phyloP scores from a whole-genome alignment of 2,797 vertebrate genomes.

The Coendou prehensilis region DNA sequence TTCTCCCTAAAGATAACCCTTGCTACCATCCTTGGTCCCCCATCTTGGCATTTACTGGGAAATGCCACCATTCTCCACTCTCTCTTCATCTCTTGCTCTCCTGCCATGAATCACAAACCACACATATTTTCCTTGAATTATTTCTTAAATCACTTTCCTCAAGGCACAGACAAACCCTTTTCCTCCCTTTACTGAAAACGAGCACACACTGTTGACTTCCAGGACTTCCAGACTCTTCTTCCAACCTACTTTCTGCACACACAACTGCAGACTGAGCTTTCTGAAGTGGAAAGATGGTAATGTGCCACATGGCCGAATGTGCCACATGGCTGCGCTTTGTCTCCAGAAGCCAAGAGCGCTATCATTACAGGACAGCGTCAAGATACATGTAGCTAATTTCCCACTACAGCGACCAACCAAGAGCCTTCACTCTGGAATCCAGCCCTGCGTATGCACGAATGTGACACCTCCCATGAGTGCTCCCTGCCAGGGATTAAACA shows the following conservation, averaged over 20 bases:
- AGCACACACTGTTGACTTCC: not conserved
- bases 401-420: not conserved
- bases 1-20: not conserved
- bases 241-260: not conserved
- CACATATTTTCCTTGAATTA: not conserved
- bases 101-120: too few species aligned
- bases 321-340: not conserved
- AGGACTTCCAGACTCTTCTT: not conserved
- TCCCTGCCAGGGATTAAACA: not conserved
- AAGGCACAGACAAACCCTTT: not conserved
- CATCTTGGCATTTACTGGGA: not conserved
- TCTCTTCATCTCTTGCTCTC: not conserved
- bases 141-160: not conserved
- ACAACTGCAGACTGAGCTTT: not conserved
- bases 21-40: not conserved
- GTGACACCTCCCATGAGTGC: not conserved
- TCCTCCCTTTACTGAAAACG: not conserved
- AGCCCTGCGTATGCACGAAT: rapidly evolving
- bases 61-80: not conserved
- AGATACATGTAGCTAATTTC: not conserved
- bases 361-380: not conserved
- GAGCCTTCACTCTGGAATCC: not conserved
- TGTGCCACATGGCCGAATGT: too few species aligned
- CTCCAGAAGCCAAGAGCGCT: not conserved
- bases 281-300: not conserved